Conservation (phyloP, 2,888 invertebrate species). For the Trissolcus japonicus region DNA sequence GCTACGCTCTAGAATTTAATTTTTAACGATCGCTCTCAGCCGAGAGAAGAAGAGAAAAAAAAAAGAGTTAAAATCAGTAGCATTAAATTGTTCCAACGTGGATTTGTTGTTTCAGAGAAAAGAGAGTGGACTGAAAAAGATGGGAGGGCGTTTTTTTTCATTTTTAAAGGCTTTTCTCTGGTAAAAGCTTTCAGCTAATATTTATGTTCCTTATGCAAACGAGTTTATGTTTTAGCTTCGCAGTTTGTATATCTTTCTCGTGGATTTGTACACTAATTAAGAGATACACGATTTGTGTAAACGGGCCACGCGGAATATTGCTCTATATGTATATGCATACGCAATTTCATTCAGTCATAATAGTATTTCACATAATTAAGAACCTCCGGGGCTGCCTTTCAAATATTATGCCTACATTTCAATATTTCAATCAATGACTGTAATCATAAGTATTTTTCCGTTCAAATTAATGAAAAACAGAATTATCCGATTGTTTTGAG, state of each 20-base stretch:
- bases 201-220: conserved; percentile 44
- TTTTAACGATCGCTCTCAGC: too few species aligned
- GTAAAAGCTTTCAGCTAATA: conserved; percentile 36
- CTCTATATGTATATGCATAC: conserved; percentile 13
- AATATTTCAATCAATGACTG: too few species aligned
- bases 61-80: too few species aligned
- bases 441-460: too few species aligned
- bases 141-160: conserved; percentile 7
- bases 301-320: conserved; percentile 31
- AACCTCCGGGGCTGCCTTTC: neutral
- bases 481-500: too few species aligned
- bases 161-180: conserved; percentile 11
- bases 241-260: conserved; percentile 43
- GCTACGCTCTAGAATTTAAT: too few species aligned
- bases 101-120: conserved; percentile 2
- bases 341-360: too few species aligned
- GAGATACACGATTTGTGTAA: conserved; percentile 42
- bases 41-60: too few species aligned
- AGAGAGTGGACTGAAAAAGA: neutral
- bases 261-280: conserved; percentile 42
- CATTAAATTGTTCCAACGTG: too few species aligned
- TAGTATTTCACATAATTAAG: neutral
- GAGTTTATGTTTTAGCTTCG: conserved; percentile 39
- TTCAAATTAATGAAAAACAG: too few species aligned
- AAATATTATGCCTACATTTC: too few species aligned